Base-by-base conservation (phyloP, 2,113 vertebrate genomes). In the Seriola rivoliana region DNA sequence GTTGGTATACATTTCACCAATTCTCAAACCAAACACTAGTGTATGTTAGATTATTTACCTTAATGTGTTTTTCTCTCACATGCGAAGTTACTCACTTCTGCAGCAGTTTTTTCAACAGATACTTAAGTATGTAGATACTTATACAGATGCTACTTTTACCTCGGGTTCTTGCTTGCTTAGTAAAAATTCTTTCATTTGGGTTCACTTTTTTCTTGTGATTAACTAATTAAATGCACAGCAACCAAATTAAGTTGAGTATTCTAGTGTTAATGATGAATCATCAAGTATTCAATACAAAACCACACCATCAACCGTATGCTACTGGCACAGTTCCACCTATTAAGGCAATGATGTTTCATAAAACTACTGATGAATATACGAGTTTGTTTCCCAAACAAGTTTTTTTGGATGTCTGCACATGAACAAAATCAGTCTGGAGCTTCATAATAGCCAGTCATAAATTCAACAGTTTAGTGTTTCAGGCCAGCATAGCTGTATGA, bases 361-460 rank as follows among this genome's bases (percentile, higher is more conserved):
- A 71, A 36, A 60, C 40, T 9, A 23, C 16, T 23, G 17, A 1
- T 50, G 4, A 42, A 16, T 4, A 52, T 57, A 17, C 4, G 21
- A 60, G 4, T 63, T 23, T 21, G 9, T 72, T 58, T 21, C 23
- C 2, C 16, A 50, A 59, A 34, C 19, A 46, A 34, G 50, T 52
- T 34, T 8, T 52, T 13, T 1, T 54, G 50, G 16, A 70, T 59
- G 71, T 74, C 55, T 66, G 64, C 25, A 40, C 71, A 21, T 38
- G 38, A 84, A 81, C 48, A 81, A 81, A 82, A 77, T 78, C 25
- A 81, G 65, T 58, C 67, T 88, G n/a, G 9, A 23, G 86, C 75
- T 87, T 90, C 66, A 81, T 82, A 66, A 85, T 84, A 78, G 72
- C 67, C 64, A 1, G 59, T 72, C 75, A 78, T 89, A 88, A 92